Evolutionary conservation across 1,140 invertebrate genomes (phyloP), one percentile per base, ranked within the genome.

Genomic region (Rhopalosiphum padi): DNA sequence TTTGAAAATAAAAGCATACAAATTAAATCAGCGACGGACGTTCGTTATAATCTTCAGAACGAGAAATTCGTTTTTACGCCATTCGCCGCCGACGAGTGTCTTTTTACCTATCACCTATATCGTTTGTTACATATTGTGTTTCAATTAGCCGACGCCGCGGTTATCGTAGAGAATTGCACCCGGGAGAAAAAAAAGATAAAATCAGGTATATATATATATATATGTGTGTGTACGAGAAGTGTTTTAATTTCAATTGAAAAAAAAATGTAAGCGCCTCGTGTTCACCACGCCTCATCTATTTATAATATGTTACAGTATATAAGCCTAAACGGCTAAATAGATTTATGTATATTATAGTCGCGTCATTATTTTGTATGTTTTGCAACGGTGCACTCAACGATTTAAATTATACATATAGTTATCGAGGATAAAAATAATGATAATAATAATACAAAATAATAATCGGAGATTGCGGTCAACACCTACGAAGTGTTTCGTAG

Each of bases 1-100:
- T 87, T 88, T 9, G 86, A 88, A 88, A 85, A 88, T 88, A n/a
- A 88, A 51, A 85, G 22, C 83, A 25, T 85, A 48, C 46, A 21
- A 35, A 46, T 25, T 37, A 87, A 46, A 87, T 46, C 3, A 5
- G 30, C 85, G 25, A 87, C 85, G 85, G 83, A 85, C 83, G 8
- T 41, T 43, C 41, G 23, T 30, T 9, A 25, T 85, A 41, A 85
- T 43, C 37, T 3, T 86, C 41, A 5, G 43, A 41, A 25, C 83
- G 23, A 85, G 37, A 68, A 68, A 77, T 86, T 15, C 41, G 9
- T 41, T 43, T 23, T 83, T 41, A 9, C 2, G 82, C 35, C 7
- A 83, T 35, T 37, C 35, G 82, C 82, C 35, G 82, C 82, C 82
- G 22, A 22, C 18, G 22, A 35, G 21, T 3, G 82, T 83, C 82